A percentile compares a stretch with the other conserved stretches of the same genome.
Evolutionary conservation across 2,113 vertebrate genomes (phyloP).

Genomic region (Sapajus apella): DNA sequence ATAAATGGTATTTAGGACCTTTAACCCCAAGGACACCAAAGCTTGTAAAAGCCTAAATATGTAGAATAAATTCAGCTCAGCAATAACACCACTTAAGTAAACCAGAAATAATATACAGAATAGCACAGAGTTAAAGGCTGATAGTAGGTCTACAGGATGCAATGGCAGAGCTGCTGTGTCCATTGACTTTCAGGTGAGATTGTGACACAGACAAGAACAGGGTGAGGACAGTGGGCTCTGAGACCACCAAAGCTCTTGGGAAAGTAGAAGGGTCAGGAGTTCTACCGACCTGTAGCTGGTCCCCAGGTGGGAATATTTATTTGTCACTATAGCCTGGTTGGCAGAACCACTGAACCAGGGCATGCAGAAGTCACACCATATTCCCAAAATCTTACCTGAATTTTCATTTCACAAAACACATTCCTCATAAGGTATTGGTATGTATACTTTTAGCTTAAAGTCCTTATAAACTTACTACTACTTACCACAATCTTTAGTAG

Average conservation of each 20-base stretch:
- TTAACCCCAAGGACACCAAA: conserved; percentile 54
- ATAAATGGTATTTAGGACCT: conserved; percentile 50
- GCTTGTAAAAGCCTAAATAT: conserved; percentile 6
- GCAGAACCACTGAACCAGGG: neutral
- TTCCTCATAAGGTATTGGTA: neutral
- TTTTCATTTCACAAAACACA: neutral
- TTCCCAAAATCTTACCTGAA: neutral
- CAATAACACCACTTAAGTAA: neutral
- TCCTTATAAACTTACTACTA: neutral
- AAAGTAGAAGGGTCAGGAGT: neutral
- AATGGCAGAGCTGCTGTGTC: rapidly evolving
- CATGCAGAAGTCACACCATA: neutral
- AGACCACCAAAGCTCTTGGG: neutral
- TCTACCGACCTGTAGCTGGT: neutral
- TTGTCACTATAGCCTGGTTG: neutral
- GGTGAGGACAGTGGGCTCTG: neutral
- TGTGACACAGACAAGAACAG: neutral
- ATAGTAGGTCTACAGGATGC: rapidly evolving
- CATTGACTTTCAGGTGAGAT: neutral
- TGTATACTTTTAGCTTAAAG: neutral
- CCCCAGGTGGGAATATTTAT: neutral
- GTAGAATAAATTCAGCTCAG: conserved; percentile 14
- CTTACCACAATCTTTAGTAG: neutral
- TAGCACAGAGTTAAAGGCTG: rapidly evolving
- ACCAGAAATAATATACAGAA: neutral